Evolutionary conservation across 2,113 vertebrate genomes (phyloP).

Genomic region (Erythrolamprus reginae): DNA sequence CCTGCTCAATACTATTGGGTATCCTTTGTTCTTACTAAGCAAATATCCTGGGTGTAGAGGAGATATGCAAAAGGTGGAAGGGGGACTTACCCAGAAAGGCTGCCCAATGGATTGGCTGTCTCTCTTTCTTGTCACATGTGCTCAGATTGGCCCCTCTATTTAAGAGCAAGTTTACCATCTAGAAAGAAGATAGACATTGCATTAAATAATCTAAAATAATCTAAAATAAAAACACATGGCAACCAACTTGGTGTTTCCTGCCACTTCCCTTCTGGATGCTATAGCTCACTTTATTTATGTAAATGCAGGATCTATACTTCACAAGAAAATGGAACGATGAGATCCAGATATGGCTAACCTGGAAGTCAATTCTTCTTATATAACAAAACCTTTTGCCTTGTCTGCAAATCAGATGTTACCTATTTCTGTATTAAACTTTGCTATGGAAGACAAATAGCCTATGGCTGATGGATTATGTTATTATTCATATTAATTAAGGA

Average conservation of each 20-base stretch:
- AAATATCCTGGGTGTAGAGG: neutral
- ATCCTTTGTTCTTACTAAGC: neutral
- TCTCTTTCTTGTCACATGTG: conserved; percentile 88
- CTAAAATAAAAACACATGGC: neutral
- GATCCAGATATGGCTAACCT: too few relatives aligned
- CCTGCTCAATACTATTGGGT: neutral
- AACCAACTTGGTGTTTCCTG: neutral
- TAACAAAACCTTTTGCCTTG: neutral
- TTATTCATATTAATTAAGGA: neutral
- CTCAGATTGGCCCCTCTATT: conserved; percentile 84
- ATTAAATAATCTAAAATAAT: neutral
- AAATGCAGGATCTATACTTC: accelerated
- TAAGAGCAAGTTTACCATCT: conserved; percentile 91
- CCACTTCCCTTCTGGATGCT: neutral
- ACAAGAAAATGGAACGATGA: neutral
- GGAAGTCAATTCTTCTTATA: neutral
- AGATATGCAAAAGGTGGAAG: neutral
- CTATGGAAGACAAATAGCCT: neutral
- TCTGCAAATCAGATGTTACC: neutral
- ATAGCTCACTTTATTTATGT: accelerated
- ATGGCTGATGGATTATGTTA: neutral
- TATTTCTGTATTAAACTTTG: neutral
- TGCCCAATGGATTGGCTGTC: conserved; percentile 91
- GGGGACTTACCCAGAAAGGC: conserved; percentile 80
- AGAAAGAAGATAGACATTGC: neutral